Evolutionary conservation across 2,113 vertebrate species (phyloP), one percentile per base, ranked within the genome.

Genomic region (Nerophis ophidion): DNA sequence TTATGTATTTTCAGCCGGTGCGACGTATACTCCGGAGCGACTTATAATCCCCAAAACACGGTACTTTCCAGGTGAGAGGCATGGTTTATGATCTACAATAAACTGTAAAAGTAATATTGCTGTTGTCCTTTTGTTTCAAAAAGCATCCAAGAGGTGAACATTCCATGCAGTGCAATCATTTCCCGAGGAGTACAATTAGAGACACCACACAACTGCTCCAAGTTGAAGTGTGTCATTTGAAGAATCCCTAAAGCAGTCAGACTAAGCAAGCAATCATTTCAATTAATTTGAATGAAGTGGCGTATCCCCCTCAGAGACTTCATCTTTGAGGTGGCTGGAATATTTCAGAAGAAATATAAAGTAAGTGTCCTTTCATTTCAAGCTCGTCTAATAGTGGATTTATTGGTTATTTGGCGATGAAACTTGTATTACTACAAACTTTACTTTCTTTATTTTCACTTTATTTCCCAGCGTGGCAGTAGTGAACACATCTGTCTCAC

Each of bases 251-350:
- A 66, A 79, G 76, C 65, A 48, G 26, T 26, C 51, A 74, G 61
- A 81, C 66, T 54, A 70, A 63, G 58, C 63, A 70, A 8, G 26
- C 26, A 26, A 26, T 34, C 61, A 51, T 76, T 77, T 72, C 51
- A 53, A 65, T 48, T 45, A 59, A 69, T 66, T 60, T 79, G 87
- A 84, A 86, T 89, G 86, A 78, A 68, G 82, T 71, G 66, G 70
- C 15, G 79, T 68, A 80, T 79, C 53, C 76, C 76, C 74, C 71
- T 84, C 73, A 60, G 75, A 78, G 75, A 59, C 64, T 72, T 36
- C 60, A 78, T 64, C 80, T 80, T 75, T 70, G 75, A 76, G 70
- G 71, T 68, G 68, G 63, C 57, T 51, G 57, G 63, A 80, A 72
- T 66, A 72, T 66, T 82, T 82, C 69, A 81, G 72, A 74, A 74